phyloP scores from a whole-genome alignment of 2,888 invertebrate species.

The Schrankia costaestrigalis region DNA sequence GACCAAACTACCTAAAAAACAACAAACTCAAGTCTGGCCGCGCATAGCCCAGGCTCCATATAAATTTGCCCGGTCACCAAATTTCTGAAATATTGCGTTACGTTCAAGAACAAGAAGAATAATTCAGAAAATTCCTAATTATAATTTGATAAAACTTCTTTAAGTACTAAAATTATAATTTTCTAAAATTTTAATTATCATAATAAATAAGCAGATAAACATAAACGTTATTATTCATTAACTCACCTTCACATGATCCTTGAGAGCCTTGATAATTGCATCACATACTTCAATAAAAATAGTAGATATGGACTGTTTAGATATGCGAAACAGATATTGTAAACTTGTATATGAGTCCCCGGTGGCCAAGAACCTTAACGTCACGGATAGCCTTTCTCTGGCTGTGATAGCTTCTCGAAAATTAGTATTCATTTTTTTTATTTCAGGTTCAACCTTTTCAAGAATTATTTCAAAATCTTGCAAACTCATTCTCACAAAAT shows the following conservation, averaged over 20 bases:
- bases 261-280: conserved; percentile 15
- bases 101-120: too few relatives aligned
- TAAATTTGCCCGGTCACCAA: too few relatives aligned
- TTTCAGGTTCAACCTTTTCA: conserved; percentile 18
- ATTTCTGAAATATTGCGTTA: conserved; percentile 20
- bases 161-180: conserved; percentile 10
- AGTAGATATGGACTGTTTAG: conserved; percentile 13
- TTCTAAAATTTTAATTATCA: too few relatives aligned
- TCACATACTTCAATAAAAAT: conserved; percentile 12
- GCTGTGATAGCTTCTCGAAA: conserved; percentile 14
- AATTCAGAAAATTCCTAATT: conserved; percentile 16
- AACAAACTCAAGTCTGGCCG: too few relatives aligned
- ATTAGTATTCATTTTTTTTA: conserved; percentile 16
- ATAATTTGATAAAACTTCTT: conserved; percentile 11
- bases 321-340: too few relatives aligned
- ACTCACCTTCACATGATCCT: conserved; percentile 13
- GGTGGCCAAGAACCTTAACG: conserved; percentile 12
- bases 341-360: too few relatives aligned
- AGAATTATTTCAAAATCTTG: conserved; percentile 20
- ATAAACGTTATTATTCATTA: conserved; percentile 11
- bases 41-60: too few relatives aligned
- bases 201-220: too few relatives aligned
- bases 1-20: too few relatives aligned
- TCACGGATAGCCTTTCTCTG: conserved; percentile 9
- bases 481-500: conserved; percentile 21